A percentile compares a stretch with the other conserved stretches of the same genome.
Conservation (phyloP, 2,113 vertebrate genomes). For the Calidris pugnax region DNA sequence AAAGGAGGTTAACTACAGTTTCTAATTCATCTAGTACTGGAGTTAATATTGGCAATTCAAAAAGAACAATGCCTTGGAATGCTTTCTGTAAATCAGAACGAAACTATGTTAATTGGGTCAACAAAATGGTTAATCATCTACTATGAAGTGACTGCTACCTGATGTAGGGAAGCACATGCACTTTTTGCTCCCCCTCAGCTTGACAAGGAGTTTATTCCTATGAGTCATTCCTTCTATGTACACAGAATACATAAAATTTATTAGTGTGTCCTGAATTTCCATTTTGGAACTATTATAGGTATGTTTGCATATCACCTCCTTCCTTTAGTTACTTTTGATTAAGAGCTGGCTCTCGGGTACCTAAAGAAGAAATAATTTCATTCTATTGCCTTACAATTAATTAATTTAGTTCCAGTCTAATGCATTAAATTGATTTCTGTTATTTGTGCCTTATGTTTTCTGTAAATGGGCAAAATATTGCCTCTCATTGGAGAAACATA, state of each 20-base stretch:
- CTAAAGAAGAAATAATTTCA: neutral
- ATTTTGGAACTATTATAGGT: neutral
- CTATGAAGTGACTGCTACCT: neutral
- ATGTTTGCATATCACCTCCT: neutral
- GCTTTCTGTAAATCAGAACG: neutral
- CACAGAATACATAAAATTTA: neutral
- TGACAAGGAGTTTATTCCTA: neutral
- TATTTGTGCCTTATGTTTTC: neutral
- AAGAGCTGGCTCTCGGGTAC: neutral
- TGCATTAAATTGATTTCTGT: neutral
- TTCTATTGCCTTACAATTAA: neutral
- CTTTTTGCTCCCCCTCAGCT: neutral
- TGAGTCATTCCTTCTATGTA: neutral
- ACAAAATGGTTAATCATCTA: neutral
- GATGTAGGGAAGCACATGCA: neutral
- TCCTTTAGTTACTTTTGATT: neutral
- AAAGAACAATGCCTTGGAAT: neutral
- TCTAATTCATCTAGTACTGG: neutral
- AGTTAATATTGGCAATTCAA: neutral
- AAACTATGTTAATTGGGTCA: neutral
- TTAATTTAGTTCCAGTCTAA: neutral
- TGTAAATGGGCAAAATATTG: neutral
- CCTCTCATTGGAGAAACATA: neutral
- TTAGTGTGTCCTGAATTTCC: neutral
- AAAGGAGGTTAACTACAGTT: neutral